phyloP scores from a whole-genome alignment of 2,888 invertebrate species.

The Podabrus alpinus region DNA sequence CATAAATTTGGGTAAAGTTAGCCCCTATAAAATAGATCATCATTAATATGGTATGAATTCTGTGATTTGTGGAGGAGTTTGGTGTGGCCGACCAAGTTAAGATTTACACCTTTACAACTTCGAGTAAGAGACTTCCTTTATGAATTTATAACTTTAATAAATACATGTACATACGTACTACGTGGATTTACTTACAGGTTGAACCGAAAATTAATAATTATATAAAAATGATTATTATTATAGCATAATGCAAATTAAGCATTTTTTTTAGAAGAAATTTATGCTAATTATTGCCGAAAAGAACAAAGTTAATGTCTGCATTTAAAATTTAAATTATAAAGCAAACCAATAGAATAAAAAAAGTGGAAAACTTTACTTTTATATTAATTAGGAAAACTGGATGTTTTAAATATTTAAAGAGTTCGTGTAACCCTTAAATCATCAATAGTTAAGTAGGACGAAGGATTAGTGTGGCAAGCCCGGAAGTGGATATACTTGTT shows the following conservation, averaged over 20 bases:
- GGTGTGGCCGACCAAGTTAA: slow-evolving; percentile 26
- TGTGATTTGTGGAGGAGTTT: slow-evolving; percentile 28
- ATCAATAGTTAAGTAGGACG: slow-evolving; percentile 43
- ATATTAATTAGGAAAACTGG: slow-evolving; percentile 39
- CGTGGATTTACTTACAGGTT: background rate
- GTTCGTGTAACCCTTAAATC: slow-evolving; percentile 34
- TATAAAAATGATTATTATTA: background rate
- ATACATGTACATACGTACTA: background rate
- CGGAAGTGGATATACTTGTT: slow-evolving; percentile 52
- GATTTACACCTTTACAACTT: slow-evolving; percentile 29
- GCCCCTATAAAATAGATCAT: slow-evolving; percentile 27
- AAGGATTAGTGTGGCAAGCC: slow-evolving; percentile 47
- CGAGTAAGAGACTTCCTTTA: slow-evolving; percentile 16
- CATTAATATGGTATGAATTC: slow-evolving; percentile 30
- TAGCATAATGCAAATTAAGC: background rate
- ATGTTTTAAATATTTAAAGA: slow-evolving; percentile 40
- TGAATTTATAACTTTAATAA: slow-evolving; percentile 25
- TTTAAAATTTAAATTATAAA: background rate
- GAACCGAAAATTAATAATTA: no score
- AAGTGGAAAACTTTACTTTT: slow-evolving; percentile 11
- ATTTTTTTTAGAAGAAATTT: background rate
- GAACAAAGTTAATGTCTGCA: background rate
- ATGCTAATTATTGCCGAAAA: background rate
- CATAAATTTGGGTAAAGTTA: slow-evolving; percentile 11
- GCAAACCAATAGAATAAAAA: background rate